These are phyloP conservation scores for Trachemys scripta DNA, from an alignment of 2,113 vertebrate genomes.

Conservation along the genomic window DNA sequence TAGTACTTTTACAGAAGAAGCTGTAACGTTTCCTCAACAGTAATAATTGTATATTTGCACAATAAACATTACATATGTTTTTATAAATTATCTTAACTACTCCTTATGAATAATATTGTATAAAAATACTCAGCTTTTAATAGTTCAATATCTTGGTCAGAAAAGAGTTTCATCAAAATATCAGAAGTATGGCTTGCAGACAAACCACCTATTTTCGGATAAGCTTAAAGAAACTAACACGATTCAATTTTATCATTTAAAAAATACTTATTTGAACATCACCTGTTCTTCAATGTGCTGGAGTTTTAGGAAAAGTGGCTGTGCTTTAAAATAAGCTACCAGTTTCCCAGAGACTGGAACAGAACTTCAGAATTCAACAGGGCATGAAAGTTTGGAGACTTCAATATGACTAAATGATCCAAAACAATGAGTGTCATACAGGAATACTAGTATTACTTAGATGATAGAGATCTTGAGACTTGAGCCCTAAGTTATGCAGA, in stretches of 20 bases:
- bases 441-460: background rate
- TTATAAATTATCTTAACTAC: background rate
- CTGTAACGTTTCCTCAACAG: background rate
- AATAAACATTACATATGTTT: background rate
- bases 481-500: background rate
- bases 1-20: background rate
- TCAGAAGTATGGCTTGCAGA: no score
- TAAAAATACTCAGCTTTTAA: background rate
- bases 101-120: background rate
- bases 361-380: accelerated
- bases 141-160: background rate
- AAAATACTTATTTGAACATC: background rate
- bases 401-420: background rate
- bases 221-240: background rate
- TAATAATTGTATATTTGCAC: background rate
- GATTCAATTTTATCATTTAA: background rate
- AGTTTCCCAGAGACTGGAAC: background rate
- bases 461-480: background rate
- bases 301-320: background rate
- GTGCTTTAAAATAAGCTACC: background rate
- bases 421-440: background rate
- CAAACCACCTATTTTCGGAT: background rate
- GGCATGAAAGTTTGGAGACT: background rate
- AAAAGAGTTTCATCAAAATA: background rate
- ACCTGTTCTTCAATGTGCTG: background rate